Evolutionary conservation across 2,113 vertebrate species (phyloP).

Genomic region (Varanus komodoensis): DNA sequence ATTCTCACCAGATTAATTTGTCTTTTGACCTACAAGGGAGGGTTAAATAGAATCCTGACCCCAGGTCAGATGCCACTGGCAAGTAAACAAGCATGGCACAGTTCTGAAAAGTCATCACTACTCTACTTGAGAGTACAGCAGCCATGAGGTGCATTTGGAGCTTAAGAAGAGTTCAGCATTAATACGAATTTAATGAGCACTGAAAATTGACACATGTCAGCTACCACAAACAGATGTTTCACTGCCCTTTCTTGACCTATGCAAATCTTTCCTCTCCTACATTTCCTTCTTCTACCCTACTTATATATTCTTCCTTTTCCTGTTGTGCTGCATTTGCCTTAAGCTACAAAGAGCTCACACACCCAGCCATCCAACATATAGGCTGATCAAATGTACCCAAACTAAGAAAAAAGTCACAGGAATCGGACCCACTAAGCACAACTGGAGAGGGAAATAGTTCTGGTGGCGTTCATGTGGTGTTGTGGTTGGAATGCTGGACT

Average conservation of each 20-base stretch:
- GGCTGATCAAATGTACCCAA: not conserved
- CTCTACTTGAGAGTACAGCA: conserved; percentile 52
- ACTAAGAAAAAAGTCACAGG: not conserved
- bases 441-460: not conserved
- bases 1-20: conserved; percentile 80
- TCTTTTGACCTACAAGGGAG: conserved; percentile 80
- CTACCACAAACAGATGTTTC: conserved; percentile 78
- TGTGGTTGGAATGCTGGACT: too few relatives aligned
- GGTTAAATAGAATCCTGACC: conserved; percentile 86
- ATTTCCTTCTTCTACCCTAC: conserved; percentile 33
- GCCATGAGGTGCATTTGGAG: conserved; percentile 65
- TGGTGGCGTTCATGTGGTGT: not conserved
- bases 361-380: conserved; percentile 25
- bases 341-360: conserved; percentile 48
- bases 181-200: conserved; percentile 80
- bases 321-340: conserved; percentile 44
- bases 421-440: conserved; percentile 3
- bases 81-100: conserved; percentile 80
- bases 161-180: conserved; percentile 73
- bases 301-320: conserved; percentile 62
- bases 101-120: conserved; percentile 69
- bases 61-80: conserved; percentile 82
- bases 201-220: conserved; percentile 73
- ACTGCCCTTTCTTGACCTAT: conserved; percentile 73
- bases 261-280: conserved; percentile 57